Base-by-base conservation (phyloP, 2,888 invertebrate species). In the Chelonus formosanus region DNA sequence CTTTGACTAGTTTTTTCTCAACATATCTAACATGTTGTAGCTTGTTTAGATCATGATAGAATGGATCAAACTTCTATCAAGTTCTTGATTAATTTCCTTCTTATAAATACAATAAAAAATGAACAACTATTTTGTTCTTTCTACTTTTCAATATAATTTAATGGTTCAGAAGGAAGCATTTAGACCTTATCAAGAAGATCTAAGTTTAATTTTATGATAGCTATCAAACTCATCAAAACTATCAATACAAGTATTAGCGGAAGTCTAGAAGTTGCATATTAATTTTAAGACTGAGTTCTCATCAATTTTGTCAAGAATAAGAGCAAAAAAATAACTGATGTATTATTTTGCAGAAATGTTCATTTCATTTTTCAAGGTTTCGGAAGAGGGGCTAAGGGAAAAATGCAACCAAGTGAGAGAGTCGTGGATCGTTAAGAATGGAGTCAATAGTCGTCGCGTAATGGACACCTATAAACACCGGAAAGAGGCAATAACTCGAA, bases 401-500 rank as follows among this genome's bases (percentile, higher is more conserved):
- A 40, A 50, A 61, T 61, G 32, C 61, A 56, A 47, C 56, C 59
- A 63, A 64, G 65, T 54, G 58, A 60, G 55, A 69, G 52, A 64
- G 69, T 64, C 65, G 63, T 58, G 60, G 63, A 54, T 69, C 64
- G 71, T 71, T 70, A 71, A 71, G 68, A 73, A 70, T 69, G 68
- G 65, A 69, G 61, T 62, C 48, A 54, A 59, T 66, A 65, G 63
- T 72, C 67, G 72, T 69, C 71, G 71, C 72, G 77, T 79, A 77
- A 78, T 78, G 78, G 76, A 78, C 76, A 77, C 78, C 77, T 76
- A 75, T 76, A 74, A 78, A 75, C 74, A 72, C 78, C 79, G 79
- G 79, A 80, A 80, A 78, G 76, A 75, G 69, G 75, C 76, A 78
- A 79, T 79, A 78, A 78, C 76, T 79, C 74, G 63, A 57, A 68